Percentiles rank a stretch among this genome's conserved stretches.
Conservation (phyloP, 2,888 invertebrate genomes). For the Notocelia uddmanniana region DNA sequence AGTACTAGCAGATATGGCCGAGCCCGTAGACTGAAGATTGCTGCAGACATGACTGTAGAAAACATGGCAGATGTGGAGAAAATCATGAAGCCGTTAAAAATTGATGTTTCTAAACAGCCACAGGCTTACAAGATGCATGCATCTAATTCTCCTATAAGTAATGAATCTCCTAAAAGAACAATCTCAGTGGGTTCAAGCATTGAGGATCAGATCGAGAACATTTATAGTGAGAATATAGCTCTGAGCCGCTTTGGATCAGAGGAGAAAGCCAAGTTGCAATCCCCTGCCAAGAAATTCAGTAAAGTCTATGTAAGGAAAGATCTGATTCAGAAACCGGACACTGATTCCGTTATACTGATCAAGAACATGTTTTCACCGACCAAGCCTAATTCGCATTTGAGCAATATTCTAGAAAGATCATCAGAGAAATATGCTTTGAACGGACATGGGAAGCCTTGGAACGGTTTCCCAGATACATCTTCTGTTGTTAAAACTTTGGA, state of each 20-base stretch:
- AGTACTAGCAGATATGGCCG: constrained; percentile 87
- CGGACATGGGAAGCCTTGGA: constrained; percentile 52
- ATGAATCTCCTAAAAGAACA: constrained; percentile 60
- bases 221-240: constrained; percentile 72
- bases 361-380: constrained; percentile 77
- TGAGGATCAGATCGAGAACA: constrained; percentile 71
- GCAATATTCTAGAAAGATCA: constrained; percentile 64
- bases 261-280: constrained; percentile 55
- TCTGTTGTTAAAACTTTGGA: constrained; percentile 79
- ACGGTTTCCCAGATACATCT: constrained; percentile 63
- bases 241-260: constrained; percentile 70
- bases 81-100: constrained; percentile 57
- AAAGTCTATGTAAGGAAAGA: constrained; percentile 79
- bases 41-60: constrained; percentile 57
- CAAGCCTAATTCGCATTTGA: constrained; percentile 58
- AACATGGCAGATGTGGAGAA: constrained; percentile 66
- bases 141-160: constrained; percentile 69
- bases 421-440: constrained; percentile 64
- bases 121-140: constrained; percentile 76
- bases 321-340: constrained; percentile 69
- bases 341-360: constrained; percentile 66
- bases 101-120: constrained; percentile 65
- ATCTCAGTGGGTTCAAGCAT: constrained; percentile 54
- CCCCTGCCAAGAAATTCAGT: constrained; percentile 62
- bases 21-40: constrained; percentile 82